Conservation (phyloP, 2,797 vertebrate genomes). For the Neomorphus geoffroyi region DNA sequence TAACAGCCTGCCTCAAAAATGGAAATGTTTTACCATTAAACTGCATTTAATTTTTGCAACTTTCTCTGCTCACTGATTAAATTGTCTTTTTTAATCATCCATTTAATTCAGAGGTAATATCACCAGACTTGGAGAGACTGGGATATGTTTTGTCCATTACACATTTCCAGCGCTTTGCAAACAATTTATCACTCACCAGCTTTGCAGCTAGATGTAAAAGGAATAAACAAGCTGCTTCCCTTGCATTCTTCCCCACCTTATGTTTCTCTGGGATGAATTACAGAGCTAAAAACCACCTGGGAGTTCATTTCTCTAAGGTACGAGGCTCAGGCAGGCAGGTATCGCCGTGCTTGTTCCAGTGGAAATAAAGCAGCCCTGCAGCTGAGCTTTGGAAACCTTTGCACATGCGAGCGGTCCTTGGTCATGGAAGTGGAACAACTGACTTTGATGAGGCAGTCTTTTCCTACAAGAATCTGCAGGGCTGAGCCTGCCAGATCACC, state of each 20-base stretch:
- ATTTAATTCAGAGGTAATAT: background rate
- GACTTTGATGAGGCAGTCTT: background rate
- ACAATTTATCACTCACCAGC: background rate
- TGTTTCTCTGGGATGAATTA: background rate
- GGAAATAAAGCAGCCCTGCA: background rate
- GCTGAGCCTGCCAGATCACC: background rate
- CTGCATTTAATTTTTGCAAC: background rate
- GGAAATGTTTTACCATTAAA: background rate
- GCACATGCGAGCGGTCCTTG: rapidly evolving
- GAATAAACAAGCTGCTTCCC: background rate
- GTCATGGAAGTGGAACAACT: background rate
- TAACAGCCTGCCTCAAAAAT: background rate
- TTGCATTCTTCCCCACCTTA: background rate
- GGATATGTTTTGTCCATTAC: background rate
- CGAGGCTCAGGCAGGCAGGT: background rate
- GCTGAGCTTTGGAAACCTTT: background rate
- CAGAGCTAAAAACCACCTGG: background rate
- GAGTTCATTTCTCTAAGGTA: background rate
- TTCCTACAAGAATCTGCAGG: background rate
- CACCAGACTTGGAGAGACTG: background rate
- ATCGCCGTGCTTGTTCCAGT: background rate
- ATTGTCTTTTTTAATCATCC: background rate
- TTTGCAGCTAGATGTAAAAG: background rate
- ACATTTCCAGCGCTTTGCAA: background rate
- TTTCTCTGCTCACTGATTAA: background rate